These are phyloP conservation scores for Disparrhopalites patrizii DNA, from an alignment of 2,888 invertebrate genomes.

Conservation along the genomic window DNA sequence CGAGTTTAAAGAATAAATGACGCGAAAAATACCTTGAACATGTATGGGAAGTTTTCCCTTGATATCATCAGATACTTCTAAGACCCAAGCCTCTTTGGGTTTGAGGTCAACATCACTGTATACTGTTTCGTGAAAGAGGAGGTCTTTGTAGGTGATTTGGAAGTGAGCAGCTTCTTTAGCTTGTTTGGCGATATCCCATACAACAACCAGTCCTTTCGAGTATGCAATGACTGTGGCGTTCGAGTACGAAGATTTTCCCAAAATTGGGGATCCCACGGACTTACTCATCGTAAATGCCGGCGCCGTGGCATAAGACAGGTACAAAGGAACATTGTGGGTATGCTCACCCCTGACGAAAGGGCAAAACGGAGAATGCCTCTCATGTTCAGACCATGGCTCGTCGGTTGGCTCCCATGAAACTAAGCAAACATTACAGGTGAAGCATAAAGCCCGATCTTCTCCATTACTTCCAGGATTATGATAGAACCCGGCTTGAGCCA, in stretches of 20 bases:
- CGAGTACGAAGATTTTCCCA: constrained; percentile 42
- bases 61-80: constrained; percentile 28
- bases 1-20: too few relatives aligned
- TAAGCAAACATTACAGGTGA: constrained; percentile 88
- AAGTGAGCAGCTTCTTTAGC: constrained; percentile 61
- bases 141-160: constrained; percentile 50
- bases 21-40: too few relatives aligned
- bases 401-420: constrained; percentile 97
- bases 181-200: constrained; percentile 80
- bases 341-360: constrained; percentile 92
- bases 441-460: constrained; percentile 93
- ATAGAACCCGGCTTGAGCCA: constrained; percentile 96
- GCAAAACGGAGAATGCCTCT: constrained; percentile 87
- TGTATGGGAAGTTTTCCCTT: too few relatives aligned
- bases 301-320: constrained; percentile 76
- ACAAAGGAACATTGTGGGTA: constrained; percentile 89
- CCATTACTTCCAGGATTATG: constrained; percentile 86
- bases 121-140: constrained; percentile 28
- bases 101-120: constrained; percentile 48
- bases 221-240: constrained; percentile 38
- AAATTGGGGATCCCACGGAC: constrained; percentile 26
- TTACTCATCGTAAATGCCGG: constrained; percentile 57
- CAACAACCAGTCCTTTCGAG: constrained; percentile 60
- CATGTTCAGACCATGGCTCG: constrained; percentile 95
- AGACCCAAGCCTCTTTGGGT: constrained; percentile 51